Evolutionary conservation across 2,797 vertebrate species (phyloP).

Genomic region (Limosa lapponica): DNA sequence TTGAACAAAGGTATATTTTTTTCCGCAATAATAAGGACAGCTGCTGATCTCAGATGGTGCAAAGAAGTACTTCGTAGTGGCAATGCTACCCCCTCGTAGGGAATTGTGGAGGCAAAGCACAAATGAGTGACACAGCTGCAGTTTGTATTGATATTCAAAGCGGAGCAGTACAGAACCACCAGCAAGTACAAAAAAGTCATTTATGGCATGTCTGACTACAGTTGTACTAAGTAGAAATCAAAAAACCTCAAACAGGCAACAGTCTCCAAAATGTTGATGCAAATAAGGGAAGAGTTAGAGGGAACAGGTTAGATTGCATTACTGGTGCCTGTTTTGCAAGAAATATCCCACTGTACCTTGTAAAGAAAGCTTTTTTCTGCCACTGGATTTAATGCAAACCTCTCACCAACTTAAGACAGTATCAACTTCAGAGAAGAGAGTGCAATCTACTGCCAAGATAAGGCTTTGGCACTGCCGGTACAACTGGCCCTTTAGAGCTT

Average conservation of each 20-base stretch:
- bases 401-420: neutral
- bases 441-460: neutral
- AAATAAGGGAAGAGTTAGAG: neutral
- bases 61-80: neutral
- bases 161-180: neutral
- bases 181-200: neutral
- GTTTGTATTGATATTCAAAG: neutral
- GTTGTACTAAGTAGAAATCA: neutral
- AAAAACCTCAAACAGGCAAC: neutral
- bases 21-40: neutral
- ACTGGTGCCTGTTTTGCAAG: neutral
- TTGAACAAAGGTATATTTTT: neutral
- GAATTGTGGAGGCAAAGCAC: neutral
- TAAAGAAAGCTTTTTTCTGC: neutral
- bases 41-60: neutral
- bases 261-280: neutral
- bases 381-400: neutral
- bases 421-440: neutral
- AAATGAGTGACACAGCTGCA: neutral
- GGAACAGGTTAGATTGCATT: too few relatives aligned
- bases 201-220: neutral
- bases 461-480: neutral
- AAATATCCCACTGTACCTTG: neutral
- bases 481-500: neutral
- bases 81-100: neutral